A percentile compares a stretch with the other conserved stretches of the same genome.
phyloP scores from a whole-genome alignment of 2,113 vertebrate genomes.

The Bungarus multicinctus region DNA sequence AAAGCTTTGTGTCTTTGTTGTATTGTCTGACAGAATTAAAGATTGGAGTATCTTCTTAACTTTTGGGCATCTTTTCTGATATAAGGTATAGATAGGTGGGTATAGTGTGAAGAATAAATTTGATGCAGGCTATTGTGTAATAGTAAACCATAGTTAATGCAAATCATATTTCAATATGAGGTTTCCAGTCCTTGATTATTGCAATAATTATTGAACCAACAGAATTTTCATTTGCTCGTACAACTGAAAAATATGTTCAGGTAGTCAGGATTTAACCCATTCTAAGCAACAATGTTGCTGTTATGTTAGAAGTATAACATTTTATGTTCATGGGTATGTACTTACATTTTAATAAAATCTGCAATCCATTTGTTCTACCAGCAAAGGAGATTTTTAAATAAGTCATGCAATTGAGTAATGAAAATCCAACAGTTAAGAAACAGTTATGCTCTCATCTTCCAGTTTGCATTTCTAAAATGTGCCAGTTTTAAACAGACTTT shows the following conservation, averaged over 20 bases:
- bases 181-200: background rate
- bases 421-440: background rate
- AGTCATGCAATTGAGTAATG: background rate
- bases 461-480: conserved; percentile 10
- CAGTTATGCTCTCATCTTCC: background rate
- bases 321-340: background rate
- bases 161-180: background rate
- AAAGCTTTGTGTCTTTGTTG: background rate
- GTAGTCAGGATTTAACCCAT: too few species aligned
- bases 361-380: background rate
- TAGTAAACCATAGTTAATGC: background rate
- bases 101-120: background rate
- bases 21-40: background rate
- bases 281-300: background rate
- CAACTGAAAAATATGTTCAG: background rate
- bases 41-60: background rate
- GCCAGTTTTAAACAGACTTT: conserved; percentile 11
- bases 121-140: background rate
- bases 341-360: background rate
- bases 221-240: background rate
- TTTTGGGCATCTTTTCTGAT: background rate
- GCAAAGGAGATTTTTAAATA: background rate
- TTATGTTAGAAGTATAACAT: background rate
- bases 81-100: background rate
- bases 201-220: background rate